Evolutionary conservation across 2,113 vertebrate genomes (phyloP), one percentile per base, ranked within the genome.

Genomic region (Reinhardtius hippoglossoides): DNA sequence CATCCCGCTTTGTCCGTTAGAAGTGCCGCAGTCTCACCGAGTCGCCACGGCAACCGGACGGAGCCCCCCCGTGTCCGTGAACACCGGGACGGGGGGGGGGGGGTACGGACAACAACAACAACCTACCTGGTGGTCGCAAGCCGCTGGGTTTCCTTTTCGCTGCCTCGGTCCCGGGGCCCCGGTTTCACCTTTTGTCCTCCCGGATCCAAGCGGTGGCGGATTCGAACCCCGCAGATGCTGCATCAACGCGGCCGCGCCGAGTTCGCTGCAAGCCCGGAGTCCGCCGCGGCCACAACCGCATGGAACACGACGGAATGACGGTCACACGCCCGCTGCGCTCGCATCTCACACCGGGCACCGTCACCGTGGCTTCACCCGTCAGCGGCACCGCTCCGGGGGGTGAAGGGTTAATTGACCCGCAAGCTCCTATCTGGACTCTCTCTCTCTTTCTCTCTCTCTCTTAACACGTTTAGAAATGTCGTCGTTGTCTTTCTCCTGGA

Each of bases 241-340:
- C 89, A 88, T 90, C 82, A 87, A 91, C 85, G 82, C 91, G 84
- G 87, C 82, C 63, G 87, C 5, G 71, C 77, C 69, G 75, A 86
- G 81, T 79, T 21, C 63, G 66, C 81, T 67, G 78, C 81, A 12
- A 16, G 5, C 18, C 74, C 74, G 63, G 72, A 64, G 67, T 74
- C 77, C 70, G 76, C 79, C 59, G 71, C 44, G 60, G 76, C 35
- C 71, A 44, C 62, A 27, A 70, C 75, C 81, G 35, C 82, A 82
- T 77, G 48, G 75, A 83, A 64, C 52, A 42, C 0, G 57, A 71
- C 50, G 7, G 31, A 62, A 54, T 24, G 24, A 63, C 67, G 74
- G 65, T 70, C 76, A 64, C 52, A 10, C 52, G 54, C 16, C 24
- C 20, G 37, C 48, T 72, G 40, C 61, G 64, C 48, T 21, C 20